These are phyloP conservation scores for Microctenopoma lineatum DNA, from an alignment of 2,797 vertebrate genomes.

Conservation along the genomic window DNA sequence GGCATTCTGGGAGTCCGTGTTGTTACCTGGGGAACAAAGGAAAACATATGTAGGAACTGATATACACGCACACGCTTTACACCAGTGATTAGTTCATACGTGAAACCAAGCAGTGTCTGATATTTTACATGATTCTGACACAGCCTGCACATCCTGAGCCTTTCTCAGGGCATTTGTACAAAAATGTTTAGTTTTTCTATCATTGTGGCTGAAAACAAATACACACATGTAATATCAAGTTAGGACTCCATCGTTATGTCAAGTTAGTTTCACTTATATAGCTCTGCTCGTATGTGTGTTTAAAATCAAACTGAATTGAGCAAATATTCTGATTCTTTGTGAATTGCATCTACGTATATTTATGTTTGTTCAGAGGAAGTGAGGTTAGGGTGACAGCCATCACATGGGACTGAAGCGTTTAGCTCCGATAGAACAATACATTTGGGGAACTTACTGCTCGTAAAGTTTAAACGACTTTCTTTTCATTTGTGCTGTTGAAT, in stretches of 20 bases:
- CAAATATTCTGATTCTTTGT: neutral
- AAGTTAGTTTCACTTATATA: too few relatives aligned
- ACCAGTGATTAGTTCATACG: neutral
- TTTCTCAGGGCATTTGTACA: neutral
- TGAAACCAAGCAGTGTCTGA: neutral
- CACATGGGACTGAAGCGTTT: slow-evolving; percentile 54
- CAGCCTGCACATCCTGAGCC: too few relatives aligned
- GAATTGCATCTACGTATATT: neutral
- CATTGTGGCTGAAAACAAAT: neutral
- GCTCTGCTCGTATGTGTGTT: too few relatives aligned
- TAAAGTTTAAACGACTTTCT: slow-evolving; percentile 49
- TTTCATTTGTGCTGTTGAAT: slow-evolving; percentile 41
- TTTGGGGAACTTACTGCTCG: slow-evolving; percentile 34
- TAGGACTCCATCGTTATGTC: neutral
- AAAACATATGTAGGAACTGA: slow-evolving; percentile 6
- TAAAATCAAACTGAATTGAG: too few relatives aligned
- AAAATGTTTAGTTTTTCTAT: neutral
- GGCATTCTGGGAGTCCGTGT: slow-evolving; percentile 68
- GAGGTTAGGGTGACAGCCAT: slow-evolving; percentile 17
- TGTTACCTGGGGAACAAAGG: slow-evolving; percentile 68
- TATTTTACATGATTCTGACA: neutral
- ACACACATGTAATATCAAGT: neutral
- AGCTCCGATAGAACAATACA: slow-evolving; percentile 54
- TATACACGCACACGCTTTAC: neutral
- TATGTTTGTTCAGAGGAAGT: neutral